A percentile compares a stretch with the other conserved stretches of the same genome.
These are phyloP conservation scores for Hirtodrosophila histrioides DNA, from an alignment of 2,888 invertebrate genomes.

Conservation along the genomic window DNA sequence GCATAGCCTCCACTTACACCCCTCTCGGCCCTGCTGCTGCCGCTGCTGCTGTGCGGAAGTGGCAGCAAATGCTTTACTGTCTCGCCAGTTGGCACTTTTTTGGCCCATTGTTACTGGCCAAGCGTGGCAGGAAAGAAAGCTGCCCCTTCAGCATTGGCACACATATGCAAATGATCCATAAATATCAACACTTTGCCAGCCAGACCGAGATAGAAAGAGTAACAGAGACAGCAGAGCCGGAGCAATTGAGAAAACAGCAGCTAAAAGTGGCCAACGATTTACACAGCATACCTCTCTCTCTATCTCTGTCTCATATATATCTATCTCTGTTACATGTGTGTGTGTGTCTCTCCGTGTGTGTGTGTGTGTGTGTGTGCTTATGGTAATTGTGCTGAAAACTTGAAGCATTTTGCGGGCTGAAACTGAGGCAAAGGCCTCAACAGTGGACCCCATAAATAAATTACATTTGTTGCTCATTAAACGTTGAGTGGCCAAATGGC, in stretches of 20 bases:
- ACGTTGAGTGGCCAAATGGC: slow-evolving; percentile 72
- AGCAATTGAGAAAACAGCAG: slow-evolving; percentile 64
- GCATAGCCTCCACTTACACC: slow-evolving; percentile 18
- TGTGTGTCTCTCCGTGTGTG: too few relatives aligned
- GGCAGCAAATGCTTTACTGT: slow-evolving; percentile 78
- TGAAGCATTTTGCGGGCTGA: slow-evolving; percentile 70
- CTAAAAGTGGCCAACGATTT: slow-evolving; percentile 74
- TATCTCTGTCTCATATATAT: background rate
- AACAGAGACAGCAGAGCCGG: slow-evolving; percentile 14
- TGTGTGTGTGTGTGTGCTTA: slow-evolving; percentile 56
- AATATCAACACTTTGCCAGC: slow-evolving; percentile 73
- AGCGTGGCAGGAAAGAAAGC: slow-evolving; percentile 45
- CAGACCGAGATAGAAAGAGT: background rate
- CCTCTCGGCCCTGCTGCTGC: background rate
- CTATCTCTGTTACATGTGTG: slow-evolving; percentile 20
- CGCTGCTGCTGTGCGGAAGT: slow-evolving; percentile 55
- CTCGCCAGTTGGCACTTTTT: slow-evolving; percentile 74
- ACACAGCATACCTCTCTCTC: slow-evolving; percentile 44
- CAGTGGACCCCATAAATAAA: slow-evolving; percentile 69
- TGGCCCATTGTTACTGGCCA: slow-evolving; percentile 51
- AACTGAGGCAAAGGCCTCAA: slow-evolving; percentile 56
- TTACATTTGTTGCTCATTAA: slow-evolving; percentile 78
- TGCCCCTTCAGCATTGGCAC: slow-evolving; percentile 49
- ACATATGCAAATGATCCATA: slow-evolving; percentile 79
- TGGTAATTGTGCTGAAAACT: slow-evolving; percentile 78